phyloP scores from a whole-genome alignment of 2,888 invertebrate genomes.

The Melieria omissa region DNA sequence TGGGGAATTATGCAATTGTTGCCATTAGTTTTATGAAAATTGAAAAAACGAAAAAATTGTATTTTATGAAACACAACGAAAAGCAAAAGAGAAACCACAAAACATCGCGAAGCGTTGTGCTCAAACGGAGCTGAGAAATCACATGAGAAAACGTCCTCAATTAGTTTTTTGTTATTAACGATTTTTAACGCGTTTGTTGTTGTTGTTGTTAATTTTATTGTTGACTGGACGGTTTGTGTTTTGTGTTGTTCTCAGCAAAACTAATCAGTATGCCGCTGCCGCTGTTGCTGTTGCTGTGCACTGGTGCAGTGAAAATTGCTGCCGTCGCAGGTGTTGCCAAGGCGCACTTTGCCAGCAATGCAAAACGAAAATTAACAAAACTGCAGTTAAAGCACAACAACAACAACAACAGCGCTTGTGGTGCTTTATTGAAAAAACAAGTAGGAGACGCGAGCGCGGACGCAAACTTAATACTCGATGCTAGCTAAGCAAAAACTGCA shows the following conservation, averaged over 20 bases:
- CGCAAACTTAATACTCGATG: no score
- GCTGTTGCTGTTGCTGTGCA: conserved; percentile 29
- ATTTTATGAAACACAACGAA: not conserved
- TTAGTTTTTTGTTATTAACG: conserved; percentile 22
- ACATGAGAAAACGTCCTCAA: conserved; percentile 13
- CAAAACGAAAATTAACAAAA: not conserved
- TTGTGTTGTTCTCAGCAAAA: conserved; percentile 28
- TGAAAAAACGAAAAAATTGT: no score
- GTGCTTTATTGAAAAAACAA: no score
- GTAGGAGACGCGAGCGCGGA: no score
- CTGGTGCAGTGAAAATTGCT: conserved; percentile 36
- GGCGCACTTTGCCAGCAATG: not conserved
- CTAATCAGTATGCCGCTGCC: conserved; percentile 43
- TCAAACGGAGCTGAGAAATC: not conserved
- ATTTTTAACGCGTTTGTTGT: conserved; percentile 12
- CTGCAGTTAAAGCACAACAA: no score
- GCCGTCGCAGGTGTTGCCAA: conserved; percentile 8
- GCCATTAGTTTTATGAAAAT: no score
- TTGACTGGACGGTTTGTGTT: not conserved
- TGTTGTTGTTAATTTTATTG: conserved; percentile 19
- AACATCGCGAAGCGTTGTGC: not conserved
- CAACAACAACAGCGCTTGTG: no score
- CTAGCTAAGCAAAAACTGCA: no score
- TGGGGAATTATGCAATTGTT: no score
- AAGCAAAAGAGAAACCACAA: not conserved